A percentile compares a stretch with the other conserved stretches of the same genome.
Evolutionary conservation across 2,797 vertebrate genomes (phyloP).

Genomic region (Coranthus polyacanthus): DNA sequence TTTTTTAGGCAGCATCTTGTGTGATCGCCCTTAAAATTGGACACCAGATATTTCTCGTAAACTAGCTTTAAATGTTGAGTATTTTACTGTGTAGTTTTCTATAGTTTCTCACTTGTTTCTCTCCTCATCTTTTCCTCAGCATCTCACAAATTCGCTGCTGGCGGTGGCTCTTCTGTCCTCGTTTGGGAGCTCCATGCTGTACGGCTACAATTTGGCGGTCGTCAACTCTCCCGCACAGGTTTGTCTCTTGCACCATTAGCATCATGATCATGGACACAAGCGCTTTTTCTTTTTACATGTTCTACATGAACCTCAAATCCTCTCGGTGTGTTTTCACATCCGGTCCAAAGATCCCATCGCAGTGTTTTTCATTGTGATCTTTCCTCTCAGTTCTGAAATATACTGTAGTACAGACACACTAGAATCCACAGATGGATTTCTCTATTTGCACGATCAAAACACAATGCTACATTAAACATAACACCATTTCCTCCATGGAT

Average conservation of each 20-base stretch:
- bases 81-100: not conserved
- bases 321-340: no score
- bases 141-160: conserved; percentile 86
- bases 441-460: no score
- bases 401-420: no score
- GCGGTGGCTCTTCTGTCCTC: conserved; percentile 89
- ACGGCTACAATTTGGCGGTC: conserved; percentile 92
- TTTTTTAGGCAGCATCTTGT: no score
- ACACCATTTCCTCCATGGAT: no score
- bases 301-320: no score
- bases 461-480: no score
- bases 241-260: conserved; percentile 56
- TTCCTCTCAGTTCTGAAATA: no score
- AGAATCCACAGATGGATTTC: no score
- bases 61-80: not conserved
- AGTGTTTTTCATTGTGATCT: no score
- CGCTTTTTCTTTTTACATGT: no score
- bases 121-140: conserved; percentile 67
- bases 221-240: conserved; percentile 92
- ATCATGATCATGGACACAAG: not conserved
- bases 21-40: not conserved
- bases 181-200: conserved; percentile 92
- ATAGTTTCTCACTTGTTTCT: conserved; percentile 4
- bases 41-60: not conserved
- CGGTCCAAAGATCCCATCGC: no score